Base-by-base conservation (phyloP, 2,888 invertebrate genomes). In the Acleris holmiana region DNA sequence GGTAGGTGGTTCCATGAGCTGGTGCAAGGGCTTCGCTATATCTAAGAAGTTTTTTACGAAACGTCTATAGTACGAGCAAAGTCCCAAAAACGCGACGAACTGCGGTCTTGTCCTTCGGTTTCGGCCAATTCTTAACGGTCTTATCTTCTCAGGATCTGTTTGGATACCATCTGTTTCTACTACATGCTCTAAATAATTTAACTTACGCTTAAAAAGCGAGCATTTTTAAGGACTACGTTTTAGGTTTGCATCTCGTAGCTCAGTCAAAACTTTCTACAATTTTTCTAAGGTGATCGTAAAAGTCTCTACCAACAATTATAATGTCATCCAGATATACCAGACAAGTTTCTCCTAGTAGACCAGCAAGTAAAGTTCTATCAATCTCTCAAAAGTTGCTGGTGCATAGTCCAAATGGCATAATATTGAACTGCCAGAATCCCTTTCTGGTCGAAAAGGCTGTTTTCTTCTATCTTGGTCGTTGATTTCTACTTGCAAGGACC, bases 131-230 rank as follows among this genome's bases (percentile, higher is more conserved):
- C 17, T 55, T 17, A 13, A 67, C 55, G 15, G 67, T 54, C 44
- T 23, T 23, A 23, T 23, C 23, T 23, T 23, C 23, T 23, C 0
- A 23, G 4, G 23, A 23, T 23, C 23, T 23, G 23, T 23, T 5
- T 23, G 4, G 23, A 23, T 23, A 21, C 21, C 21, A 3, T 21
- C 21, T 21, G 47, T 17, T 15, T 58, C 53, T 4, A 66, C 53
- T 6, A 61, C 44, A 29, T 58, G 66, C 5, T 61, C 66, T 18
- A 66, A 35, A 29, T 61, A 66, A 23, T 40, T 44, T 4, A 66
- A 56, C 49, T 66, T n/a, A 41, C 48, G 48, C 47, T 48, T 47
- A 29, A 58, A 58, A 19, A 58, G 48, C 6, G 7, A 19, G 17
- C 49, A 58, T 19, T 58, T 25, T 29, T 58, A 35, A 6, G 49